Evolutionary conservation across 2,888 invertebrate genomes (phyloP).

Genomic region (Brachynemurus nebulosus): DNA sequence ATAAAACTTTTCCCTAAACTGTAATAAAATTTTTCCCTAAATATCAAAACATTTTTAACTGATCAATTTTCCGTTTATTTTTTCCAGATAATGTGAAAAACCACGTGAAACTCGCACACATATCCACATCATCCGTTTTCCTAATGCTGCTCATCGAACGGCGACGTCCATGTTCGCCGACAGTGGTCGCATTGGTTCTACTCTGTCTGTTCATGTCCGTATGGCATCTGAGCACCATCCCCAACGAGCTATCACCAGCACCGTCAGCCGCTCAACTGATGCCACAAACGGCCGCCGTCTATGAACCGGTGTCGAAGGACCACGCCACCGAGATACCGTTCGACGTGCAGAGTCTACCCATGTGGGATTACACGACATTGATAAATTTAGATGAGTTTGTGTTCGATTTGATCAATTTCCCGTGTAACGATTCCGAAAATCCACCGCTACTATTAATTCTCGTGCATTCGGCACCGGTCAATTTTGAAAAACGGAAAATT

Average conservation of each 20-base stretch:
- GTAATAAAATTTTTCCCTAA: no score
- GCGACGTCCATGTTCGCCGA: constrained; percentile 4
- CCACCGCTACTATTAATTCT: constrained; percentile 46
- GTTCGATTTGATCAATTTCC: constrained; percentile 41
- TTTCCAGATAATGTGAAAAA: not conserved
- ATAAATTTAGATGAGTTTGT: constrained; percentile 43
- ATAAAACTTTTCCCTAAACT: no score
- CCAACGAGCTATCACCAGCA: not conserved
- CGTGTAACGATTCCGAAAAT: constrained; percentile 34
- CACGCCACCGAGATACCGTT: not conserved
- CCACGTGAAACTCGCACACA: no score
- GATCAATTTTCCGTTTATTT: no score
- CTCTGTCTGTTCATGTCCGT: constrained; percentile 4
- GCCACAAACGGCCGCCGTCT: not conserved
- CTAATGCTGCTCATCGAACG: constrained; percentile 4
- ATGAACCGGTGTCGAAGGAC: not conserved
- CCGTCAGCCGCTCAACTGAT: not conserved
- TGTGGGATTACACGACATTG: constrained; percentile 26
- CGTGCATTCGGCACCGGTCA: constrained; percentile 52
- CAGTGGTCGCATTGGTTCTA: not conserved
- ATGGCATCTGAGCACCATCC: constrained; percentile 5
- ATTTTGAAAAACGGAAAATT: constrained; percentile 45
- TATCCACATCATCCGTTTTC: no score
- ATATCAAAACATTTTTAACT: no score
- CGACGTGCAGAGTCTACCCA: constrained; percentile 15